Evolutionary conservation across 2,113 vertebrate genomes (phyloP).

Genomic region (Gobio gobio): DNA sequence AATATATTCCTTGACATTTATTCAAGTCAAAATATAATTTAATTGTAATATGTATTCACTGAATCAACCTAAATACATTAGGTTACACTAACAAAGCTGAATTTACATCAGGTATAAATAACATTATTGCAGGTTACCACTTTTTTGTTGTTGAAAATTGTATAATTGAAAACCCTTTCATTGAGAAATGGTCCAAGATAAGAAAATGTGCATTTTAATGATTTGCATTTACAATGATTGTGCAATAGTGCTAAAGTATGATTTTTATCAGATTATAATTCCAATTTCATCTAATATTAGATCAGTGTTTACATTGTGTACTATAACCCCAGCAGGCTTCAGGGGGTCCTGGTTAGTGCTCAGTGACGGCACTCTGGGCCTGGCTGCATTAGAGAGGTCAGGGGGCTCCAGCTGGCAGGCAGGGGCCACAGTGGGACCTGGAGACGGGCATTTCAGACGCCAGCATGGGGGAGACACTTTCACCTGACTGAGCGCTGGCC

Average conservation of each 20-base stretch:
- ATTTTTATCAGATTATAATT: not conserved
- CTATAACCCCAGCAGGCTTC: constrained; percentile 20
- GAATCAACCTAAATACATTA: not conserved
- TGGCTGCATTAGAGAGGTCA: constrained; percentile 67
- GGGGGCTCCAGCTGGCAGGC: constrained; percentile 79
- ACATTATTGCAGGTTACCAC: not conserved
- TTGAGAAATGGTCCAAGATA: not conserved
- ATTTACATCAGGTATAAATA: not conserved
- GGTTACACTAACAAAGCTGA: not conserved
- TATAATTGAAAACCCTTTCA: not conserved
- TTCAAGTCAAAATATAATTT: not conserved
- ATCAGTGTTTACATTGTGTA: not conserved
- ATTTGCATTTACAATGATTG: not conserved
- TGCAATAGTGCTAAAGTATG: not conserved
- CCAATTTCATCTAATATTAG: constrained; percentile 1
- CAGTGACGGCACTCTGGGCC: constrained; percentile 64
- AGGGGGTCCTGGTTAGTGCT: constrained; percentile 49
- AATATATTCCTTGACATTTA: not conserved
- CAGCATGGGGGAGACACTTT: constrained; percentile 58
- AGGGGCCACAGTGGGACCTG: constrained; percentile 70
- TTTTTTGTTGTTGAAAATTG: not conserved
- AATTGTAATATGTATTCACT: not conserved
- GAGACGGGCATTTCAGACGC: constrained; percentile 71
- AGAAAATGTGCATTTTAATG: not conserved
- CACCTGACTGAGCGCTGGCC: constrained; percentile 59